phyloP scores from a whole-genome alignment of 92 coral and sea anemone species.

The Virgularia gustaviana region DNA sequence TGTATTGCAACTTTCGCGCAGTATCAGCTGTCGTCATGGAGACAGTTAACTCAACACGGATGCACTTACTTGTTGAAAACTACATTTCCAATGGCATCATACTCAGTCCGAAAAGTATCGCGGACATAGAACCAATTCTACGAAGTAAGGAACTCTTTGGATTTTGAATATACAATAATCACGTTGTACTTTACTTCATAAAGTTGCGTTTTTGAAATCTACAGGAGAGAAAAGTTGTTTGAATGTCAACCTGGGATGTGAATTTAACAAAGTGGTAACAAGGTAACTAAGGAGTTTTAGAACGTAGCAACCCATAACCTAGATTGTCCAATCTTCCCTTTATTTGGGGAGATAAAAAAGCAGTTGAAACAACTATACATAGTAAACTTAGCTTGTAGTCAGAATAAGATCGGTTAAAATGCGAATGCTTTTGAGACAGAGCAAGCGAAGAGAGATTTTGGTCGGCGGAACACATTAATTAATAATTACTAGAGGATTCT shows the following conservation, averaged over 20 bases:
- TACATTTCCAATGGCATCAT: constrained; percentile 57
- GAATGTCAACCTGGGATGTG: constrained; percentile 69
- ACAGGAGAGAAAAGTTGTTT: constrained; percentile 63
- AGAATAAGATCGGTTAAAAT: too few species aligned
- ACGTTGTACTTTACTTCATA: too few species aligned
- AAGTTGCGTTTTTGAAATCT: constrained; percentile 21
- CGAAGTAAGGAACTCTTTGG: constrained; percentile 58
- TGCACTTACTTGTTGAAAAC: constrained; percentile 69
- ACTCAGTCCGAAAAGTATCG: constrained; percentile 76
- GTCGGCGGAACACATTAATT: too few species aligned
- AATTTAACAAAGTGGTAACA: constrained; percentile 62
- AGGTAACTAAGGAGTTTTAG: constrained; percentile 57
- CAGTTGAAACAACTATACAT: too few species aligned
- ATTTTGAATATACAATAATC: background rate
- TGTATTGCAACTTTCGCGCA: constrained; percentile 88
- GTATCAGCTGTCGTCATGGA: constrained; percentile 96
- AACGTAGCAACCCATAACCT: too few species aligned
- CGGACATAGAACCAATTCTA: constrained; percentile 73
- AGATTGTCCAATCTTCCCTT: too few species aligned
- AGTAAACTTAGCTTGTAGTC: too few species aligned
- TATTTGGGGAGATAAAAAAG: too few species aligned
- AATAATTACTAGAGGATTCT: too few species aligned
- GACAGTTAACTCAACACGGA: constrained; percentile 75
- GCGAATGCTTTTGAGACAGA: too few species aligned
- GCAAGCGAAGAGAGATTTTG: too few species aligned